Conservation (phyloP, 1,140 invertebrate species). For the Zaprionus tsacasi region DNA sequence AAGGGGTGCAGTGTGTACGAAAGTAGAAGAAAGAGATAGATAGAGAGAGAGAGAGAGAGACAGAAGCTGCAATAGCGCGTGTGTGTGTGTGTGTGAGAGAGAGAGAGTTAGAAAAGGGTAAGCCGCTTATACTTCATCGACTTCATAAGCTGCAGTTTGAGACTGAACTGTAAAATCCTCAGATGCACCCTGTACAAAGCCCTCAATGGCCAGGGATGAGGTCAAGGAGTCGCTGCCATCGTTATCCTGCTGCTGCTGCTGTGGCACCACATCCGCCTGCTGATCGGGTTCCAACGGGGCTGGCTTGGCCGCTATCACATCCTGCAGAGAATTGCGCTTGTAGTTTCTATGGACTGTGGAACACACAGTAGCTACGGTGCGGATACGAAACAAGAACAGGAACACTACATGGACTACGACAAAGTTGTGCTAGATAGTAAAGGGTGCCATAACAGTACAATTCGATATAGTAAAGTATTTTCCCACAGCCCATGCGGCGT, state of each 20-base stretch:
- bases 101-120: constrained; percentile 39
- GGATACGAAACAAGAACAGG: background rate
- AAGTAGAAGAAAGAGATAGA: background rate
- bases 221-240: constrained; percentile 75
- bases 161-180: constrained; percentile 85
- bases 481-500: constrained; percentile 10
- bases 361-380: constrained; percentile 18
- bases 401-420: constrained; percentile 34
- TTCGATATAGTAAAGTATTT: background rate
- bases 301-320: constrained; percentile 55
- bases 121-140: constrained; percentile 83
- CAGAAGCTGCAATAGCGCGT: background rate
- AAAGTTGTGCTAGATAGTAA: constrained; percentile 1
- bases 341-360: constrained; percentile 18
- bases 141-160: constrained; percentile 84
- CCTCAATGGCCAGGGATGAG: constrained; percentile 86
- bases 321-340: constrained; percentile 59
- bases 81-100: background rate
- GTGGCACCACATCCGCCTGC: background rate
- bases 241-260: constrained; percentile 61
- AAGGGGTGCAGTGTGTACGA: background rate
- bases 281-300: background rate
- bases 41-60: background rate
- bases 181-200: constrained; percentile 87
- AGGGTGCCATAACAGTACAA: constrained; percentile 2